phyloP scores from a whole-genome alignment of 2,888 invertebrate genomes.

The Lapara coniferarum region DNA sequence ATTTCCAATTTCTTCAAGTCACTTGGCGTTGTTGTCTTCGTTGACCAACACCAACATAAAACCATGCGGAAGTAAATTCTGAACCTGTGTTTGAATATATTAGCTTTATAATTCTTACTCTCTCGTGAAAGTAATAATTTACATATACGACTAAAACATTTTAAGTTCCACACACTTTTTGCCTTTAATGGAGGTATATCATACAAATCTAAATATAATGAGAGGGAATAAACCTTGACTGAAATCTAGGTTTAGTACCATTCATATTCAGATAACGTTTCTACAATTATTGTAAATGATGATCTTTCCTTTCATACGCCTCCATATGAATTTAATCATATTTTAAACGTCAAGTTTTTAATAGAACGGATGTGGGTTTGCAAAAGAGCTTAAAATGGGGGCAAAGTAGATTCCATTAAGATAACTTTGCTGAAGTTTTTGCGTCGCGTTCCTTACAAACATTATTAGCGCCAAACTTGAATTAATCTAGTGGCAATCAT shows the following conservation, averaged over 20 bases:
- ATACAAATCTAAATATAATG: neutral
- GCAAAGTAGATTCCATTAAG: slow-evolving; percentile 11
- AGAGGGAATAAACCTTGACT: no score
- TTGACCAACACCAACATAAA: slow-evolving; percentile 83
- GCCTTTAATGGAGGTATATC: no score
- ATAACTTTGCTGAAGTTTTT: neutral
- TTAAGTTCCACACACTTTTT: no score
- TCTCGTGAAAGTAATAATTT: neutral
- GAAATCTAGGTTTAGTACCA: neutral
- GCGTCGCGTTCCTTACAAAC: neutral
- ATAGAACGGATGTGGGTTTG: no score
- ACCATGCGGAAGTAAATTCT: slow-evolving; percentile 87
- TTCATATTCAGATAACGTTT: neutral
- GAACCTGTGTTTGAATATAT: slow-evolving; percentile 76
- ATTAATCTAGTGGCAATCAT: neutral
- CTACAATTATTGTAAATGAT: no score
- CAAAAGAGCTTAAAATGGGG: neutral
- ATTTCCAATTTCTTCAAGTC: slow-evolving; percentile 72
- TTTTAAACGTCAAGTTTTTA: neutral
- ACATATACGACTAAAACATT: neutral
- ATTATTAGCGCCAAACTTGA: neutral
- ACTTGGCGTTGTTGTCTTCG: slow-evolving; percentile 60
- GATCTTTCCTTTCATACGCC: neutral
- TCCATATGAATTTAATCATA: neutral
- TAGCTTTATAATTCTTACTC: slow-evolving; percentile 26